These are phyloP conservation scores for Chaitophorus viminalis DNA, from an alignment of 2,888 invertebrate species.

Conservation along the genomic window DNA sequence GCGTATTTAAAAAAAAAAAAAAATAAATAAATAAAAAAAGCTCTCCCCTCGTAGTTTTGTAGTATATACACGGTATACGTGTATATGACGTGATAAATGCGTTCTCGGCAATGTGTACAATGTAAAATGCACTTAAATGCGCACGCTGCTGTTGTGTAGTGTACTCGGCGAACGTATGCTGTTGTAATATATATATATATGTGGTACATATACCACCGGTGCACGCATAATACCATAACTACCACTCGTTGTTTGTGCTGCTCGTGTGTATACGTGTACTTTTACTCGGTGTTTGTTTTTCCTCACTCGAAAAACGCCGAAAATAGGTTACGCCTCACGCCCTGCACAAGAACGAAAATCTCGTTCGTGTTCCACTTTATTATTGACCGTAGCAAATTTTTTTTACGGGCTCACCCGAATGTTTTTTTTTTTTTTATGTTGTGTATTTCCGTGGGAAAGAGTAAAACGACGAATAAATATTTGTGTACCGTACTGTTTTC, in stretches of 20 bases:
- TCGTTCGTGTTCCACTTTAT: not conserved
- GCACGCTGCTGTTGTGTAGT: conserved; percentile 20
- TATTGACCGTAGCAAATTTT: conserved; percentile 34
- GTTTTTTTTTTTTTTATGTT: not conserved
- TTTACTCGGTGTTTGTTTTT: conserved; percentile 19
- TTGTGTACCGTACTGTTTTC: not conserved
- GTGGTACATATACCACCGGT: not conserved
- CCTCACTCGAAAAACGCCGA: not conserved
- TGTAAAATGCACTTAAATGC: conserved; percentile 56
- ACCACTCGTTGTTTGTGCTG: conserved; percentile 4
- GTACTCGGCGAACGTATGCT: not conserved
- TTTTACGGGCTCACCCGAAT: not conserved
- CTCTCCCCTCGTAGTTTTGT: conserved; percentile 56
- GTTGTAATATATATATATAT: not conserved
- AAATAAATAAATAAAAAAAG: conserved; percentile 46
- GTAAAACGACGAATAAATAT: not conserved
- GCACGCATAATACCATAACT: not conserved
- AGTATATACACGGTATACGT: conserved; percentile 1
- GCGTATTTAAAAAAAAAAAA: conserved; percentile 53
- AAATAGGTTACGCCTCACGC: conserved; percentile 34
- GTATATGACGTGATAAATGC: conserved; percentile 55
- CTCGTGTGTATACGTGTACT: too few species aligned
- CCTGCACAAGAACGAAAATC: not conserved
- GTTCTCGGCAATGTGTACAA: conserved; percentile 42
- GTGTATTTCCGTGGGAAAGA: not conserved